A percentile compares a stretch with the other conserved stretches of the same genome.
These are phyloP conservation scores for Acanthochromis polyacanthus DNA, from an alignment of 2,113 vertebrate genomes.

Conservation along the genomic window DNA sequence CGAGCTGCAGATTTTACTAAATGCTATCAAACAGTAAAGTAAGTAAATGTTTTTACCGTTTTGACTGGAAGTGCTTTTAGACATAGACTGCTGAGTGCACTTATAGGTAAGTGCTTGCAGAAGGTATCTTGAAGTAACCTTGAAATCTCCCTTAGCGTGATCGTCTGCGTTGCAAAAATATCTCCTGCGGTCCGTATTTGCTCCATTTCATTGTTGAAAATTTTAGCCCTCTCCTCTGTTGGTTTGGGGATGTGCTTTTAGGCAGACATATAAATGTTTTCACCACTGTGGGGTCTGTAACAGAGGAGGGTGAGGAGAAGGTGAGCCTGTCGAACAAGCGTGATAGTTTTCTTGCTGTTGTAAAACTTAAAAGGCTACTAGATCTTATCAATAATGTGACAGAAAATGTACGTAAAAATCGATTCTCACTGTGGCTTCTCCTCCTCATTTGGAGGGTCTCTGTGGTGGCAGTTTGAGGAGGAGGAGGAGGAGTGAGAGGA, in stretches of 20 bases:
- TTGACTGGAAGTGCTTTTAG: constrained; percentile 13
- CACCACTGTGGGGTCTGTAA: not conserved
- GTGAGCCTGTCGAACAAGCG: constrained; percentile 8
- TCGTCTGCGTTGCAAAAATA: not conserved
- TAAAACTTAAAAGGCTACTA: too few relatives aligned
- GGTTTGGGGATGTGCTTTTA: not conserved
- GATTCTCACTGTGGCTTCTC: too few relatives aligned
- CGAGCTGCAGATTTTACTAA: not conserved
- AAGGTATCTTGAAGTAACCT: not conserved
- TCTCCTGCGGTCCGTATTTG: not conserved
- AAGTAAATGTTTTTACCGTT: not conserved
- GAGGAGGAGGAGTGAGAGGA: constrained; percentile 43
- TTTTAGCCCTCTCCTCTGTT: not conserved
- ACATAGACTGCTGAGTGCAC: constrained; percentile 1
- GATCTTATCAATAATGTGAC: not conserved
- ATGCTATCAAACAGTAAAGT: not conserved
- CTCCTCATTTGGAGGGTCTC: constrained; percentile 1
- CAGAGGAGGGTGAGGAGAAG: constrained; percentile 9
- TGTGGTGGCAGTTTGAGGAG: constrained; percentile 28
- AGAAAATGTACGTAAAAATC: not conserved
- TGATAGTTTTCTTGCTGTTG: not conserved
- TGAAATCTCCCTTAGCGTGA: not conserved
- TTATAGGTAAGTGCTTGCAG: constrained; percentile 5
- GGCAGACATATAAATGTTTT: not conserved
- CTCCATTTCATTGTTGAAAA: not conserved